Evolutionary conservation across 2,113 vertebrate species (phyloP).

Genomic region (Caretta caretta): DNA sequence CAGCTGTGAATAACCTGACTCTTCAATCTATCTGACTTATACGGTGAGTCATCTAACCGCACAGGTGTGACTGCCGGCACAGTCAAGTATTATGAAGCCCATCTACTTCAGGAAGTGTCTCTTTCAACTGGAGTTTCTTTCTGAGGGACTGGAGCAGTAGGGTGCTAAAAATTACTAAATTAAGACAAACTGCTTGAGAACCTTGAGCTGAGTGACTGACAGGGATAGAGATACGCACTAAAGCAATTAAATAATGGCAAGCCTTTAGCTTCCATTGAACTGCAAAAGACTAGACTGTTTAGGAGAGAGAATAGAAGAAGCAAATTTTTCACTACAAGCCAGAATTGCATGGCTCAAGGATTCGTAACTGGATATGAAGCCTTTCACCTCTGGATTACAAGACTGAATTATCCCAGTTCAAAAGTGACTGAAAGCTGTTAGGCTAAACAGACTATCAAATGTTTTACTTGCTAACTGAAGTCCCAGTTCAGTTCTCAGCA

Average conservation of each 20-base stretch:
- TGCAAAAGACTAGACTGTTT: not conserved
- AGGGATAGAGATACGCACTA: not conserved
- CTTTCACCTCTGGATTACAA: not conserved
- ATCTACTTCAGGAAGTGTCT: not conserved
- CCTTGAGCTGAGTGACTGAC: not conserved
- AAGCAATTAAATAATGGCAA: not conserved
- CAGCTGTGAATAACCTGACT: not conserved
- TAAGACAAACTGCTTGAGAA: not conserved
- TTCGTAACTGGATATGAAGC: not conserved
- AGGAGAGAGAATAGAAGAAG: not conserved
- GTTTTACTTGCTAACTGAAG: not conserved
- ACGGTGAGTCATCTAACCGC: not conserved
- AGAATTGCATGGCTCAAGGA: not conserved
- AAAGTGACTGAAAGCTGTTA: not conserved
- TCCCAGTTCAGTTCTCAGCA: not conserved
- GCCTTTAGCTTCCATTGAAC: not conserved
- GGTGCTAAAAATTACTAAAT: not conserved
- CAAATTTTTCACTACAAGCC: not conserved
- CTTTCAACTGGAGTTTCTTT: not conserved
- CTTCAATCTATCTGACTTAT: not conserved
- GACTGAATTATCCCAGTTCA: not conserved
- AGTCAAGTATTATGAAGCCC: not conserved
- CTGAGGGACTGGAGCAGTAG: not conserved
- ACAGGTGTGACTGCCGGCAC: not conserved
- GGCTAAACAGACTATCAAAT: not conserved